phyloP scores from a whole-genome alignment of 92 coral and sea anemone genomes.

The Virgularia gustaviana region DNA sequence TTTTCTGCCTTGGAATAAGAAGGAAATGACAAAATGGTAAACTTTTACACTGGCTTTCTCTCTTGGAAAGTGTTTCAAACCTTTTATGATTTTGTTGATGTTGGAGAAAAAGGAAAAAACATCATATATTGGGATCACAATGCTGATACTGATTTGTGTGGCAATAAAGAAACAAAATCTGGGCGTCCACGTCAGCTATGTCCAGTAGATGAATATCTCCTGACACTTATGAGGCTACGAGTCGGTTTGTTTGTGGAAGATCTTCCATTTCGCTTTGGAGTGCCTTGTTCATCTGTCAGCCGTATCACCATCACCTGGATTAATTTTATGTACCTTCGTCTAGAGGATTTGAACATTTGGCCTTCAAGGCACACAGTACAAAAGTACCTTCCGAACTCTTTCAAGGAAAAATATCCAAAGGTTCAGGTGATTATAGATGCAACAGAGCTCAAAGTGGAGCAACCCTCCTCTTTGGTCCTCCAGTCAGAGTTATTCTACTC shows the following conservation, averaged over 20 bases:
- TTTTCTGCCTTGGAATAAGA: too few species aligned
- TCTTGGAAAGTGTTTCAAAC: too few species aligned
- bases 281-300: conserved; percentile 38
- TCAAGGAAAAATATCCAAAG: conserved; percentile 31
- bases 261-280: conserved; percentile 43
- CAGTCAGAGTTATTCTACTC: conserved; percentile 37
- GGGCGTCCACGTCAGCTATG: too few species aligned
- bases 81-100: too few species aligned
- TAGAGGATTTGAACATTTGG: conserved; percentile 38
- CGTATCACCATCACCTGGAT: conserved; percentile 47
- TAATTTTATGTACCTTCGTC: conserved; percentile 32
- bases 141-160: too few species aligned
- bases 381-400: conserved; percentile 28
- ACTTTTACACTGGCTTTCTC: too few species aligned
- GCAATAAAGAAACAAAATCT: too few species aligned
- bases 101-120: too few species aligned
- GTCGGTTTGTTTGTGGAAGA: conserved; percentile 45
- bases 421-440: conserved; percentile 40
- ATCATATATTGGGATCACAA: too few species aligned
- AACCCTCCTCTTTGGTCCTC: conserved; percentile 47
- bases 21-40: too few species aligned
- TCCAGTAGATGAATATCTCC: too few species aligned
- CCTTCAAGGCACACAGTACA: conserved; percentile 17
- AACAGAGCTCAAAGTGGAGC: conserved; percentile 33
- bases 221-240: too few species aligned